Evolutionary conservation across 2,797 vertebrate genomes (phyloP).

Genomic region (Pseudomugil tenellus): DNA sequence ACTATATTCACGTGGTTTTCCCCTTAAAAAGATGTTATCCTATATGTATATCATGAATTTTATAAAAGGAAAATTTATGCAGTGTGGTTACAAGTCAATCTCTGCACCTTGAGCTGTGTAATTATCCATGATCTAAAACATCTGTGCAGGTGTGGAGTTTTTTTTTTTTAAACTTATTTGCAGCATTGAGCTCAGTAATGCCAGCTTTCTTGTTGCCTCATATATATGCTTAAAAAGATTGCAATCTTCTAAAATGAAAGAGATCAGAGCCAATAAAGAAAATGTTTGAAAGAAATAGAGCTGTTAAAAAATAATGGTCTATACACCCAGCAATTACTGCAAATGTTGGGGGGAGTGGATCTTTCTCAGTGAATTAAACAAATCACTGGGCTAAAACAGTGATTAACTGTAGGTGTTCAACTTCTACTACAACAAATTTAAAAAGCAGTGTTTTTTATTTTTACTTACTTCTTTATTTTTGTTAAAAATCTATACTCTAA

Average conservation of each 20-base stretch:
- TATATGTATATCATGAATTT: too few species aligned
- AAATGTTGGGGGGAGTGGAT: too few species aligned
- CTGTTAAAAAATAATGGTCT: too few species aligned
- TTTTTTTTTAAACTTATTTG: neutral
- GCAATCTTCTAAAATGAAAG: neutral
- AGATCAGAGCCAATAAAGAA: neutral
- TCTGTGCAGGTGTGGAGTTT: neutral
- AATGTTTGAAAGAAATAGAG: too few species aligned
- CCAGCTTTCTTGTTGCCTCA: neutral
- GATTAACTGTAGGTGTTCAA: too few species aligned
- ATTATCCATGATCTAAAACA: conserved; percentile 1
- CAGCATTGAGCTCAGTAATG: neutral
- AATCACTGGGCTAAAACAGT: too few species aligned
- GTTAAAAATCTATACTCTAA: too few species aligned
- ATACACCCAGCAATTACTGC: neutral
- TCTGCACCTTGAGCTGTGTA: neutral
- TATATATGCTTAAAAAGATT: neutral
- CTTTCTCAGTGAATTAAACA: too few species aligned
- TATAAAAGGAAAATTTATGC: neutral
- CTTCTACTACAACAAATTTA: neutral
- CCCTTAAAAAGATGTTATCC: too few species aligned
- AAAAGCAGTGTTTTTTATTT: too few species aligned
- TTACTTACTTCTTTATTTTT: too few species aligned
- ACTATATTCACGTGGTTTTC: too few species aligned
- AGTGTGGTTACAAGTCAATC: neutral